These are phyloP conservation scores for Megalops cyprinoides DNA, from an alignment of 2,797 vertebrate genomes.

Conservation along the genomic window DNA sequence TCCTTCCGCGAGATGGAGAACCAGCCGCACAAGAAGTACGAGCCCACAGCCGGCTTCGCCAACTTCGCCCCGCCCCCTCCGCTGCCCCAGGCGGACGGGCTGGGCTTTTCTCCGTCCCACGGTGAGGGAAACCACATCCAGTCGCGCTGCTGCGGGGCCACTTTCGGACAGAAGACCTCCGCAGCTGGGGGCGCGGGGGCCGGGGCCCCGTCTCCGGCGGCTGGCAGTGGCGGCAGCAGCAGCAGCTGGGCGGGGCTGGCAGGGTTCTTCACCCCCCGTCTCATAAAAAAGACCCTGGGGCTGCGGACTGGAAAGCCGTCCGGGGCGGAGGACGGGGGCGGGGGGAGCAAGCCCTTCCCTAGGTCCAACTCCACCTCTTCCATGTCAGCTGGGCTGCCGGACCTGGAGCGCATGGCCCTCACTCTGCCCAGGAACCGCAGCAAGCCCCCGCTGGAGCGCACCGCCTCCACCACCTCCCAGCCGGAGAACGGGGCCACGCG, in stretches of 20 bases:
- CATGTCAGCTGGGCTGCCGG: conserved; percentile 94
- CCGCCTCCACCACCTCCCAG: conserved; percentile 86
- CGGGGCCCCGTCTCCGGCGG: conserved; percentile 68
- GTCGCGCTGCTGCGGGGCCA: conserved; percentile 88
- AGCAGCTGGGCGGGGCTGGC: conserved; percentile 94
- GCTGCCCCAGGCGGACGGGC: conserved; percentile 83
- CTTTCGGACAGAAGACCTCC: conserved; percentile 85
- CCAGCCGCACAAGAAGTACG: conserved; percentile 95
- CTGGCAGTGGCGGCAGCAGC: conserved; percentile 69
- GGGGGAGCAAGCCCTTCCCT: conserved; percentile 82
- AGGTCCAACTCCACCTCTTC: conserved; percentile 98
- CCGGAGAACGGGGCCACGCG: conserved; percentile 83
- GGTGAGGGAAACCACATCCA: conserved; percentile 84
- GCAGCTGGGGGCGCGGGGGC: conserved; percentile 64
- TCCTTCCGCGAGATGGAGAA: conserved; percentile 98
- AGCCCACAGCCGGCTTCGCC: conserved; percentile 86
- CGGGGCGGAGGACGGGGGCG: conserved; percentile 71
- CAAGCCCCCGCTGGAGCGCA: conserved; percentile 91
- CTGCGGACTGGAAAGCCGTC: conserved; percentile 89
- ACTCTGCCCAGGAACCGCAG: conserved; percentile 95
- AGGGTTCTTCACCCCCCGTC: conserved; percentile 96
- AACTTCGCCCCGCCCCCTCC: conserved; percentile 77
- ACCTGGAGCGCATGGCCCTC: conserved; percentile 94
- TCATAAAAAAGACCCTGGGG: conserved; percentile 98
- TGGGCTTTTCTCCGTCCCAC: conserved; percentile 79